Evolutionary conservation across 2,797 vertebrate species (phyloP), one percentile per base, ranked within the genome.

Genomic region (Danio tinwini): DNA sequence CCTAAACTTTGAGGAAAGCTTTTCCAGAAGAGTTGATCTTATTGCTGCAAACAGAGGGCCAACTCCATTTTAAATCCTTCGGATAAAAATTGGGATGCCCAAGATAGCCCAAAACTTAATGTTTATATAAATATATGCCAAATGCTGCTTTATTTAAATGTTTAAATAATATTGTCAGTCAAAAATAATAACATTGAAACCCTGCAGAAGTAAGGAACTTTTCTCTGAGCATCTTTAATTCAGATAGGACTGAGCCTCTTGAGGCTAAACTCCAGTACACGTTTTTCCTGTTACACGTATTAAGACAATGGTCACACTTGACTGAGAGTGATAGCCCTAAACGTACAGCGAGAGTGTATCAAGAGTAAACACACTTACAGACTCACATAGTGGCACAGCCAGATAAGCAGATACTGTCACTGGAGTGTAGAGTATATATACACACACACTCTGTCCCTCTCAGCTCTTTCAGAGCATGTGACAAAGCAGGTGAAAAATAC

Each of bases 381-480:
- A 78, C 47, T 61, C 58, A 14, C 17, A 40, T 7, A 59, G 52
- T 61, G 29, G 29, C 76, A 50, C 55, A 69, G 64, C 29, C 55
- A 69, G 64, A 69, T 78, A 69, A 49, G 65, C 44, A 69, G 29
- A 61, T 53, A 58, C 12, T 68, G 75, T 69, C 75, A 77, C 5
- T 49, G 44, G 44, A 77, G 53, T 16, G 42, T 47, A 67, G 63
- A 39, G 5, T 58, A 52, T 52, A 19, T 40, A 62, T 16, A 74
- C 16, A 37, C 8, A 17, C 50, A 55, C 39, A 10, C 13, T 29
- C 29, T 29, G 29, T 17, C 16, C 13, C 14, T 63, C 47, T 59
- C n/a, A 64, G 49, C 49, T 75, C 61, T 16, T 47, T 56, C 50
- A 3, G 0, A 65, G 11, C n/a, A 75, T 74, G 21, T 75, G 73